Percentiles rank a stretch among this genome's conserved stretches.
Conservation (phyloP, 2,888 invertebrate species). For the Cheilosia grossa region DNA sequence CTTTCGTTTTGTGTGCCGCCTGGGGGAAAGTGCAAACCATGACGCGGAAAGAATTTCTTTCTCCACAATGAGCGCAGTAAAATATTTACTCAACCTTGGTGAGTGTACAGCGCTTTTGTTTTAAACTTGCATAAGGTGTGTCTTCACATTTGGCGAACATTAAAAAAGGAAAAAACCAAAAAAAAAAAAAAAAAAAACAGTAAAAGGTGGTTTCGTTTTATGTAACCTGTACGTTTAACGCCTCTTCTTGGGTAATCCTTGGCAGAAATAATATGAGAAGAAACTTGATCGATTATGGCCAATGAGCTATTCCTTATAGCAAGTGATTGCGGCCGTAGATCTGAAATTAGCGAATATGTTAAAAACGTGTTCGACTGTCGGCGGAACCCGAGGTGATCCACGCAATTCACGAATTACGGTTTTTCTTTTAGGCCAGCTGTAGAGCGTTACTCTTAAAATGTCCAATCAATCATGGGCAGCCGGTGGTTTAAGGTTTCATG, state of each 20-base stretch:
- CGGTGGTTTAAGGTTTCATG: neutral
- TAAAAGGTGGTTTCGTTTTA: conserved; percentile 43
- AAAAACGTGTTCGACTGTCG: conserved; percentile 20
- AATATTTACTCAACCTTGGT: conserved; percentile 23
- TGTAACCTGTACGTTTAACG: conserved; percentile 21
- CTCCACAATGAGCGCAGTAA: conserved; percentile 8
- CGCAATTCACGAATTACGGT: conserved; percentile 31
- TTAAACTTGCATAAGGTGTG: conserved; percentile 23
- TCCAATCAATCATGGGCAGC: neutral
- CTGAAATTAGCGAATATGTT: conserved; percentile 10
- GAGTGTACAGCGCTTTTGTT: neutral
- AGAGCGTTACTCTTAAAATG: too few species aligned
- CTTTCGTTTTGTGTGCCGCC: neutral
- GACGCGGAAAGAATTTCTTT: conserved; percentile 22
- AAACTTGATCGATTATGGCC: conserved; percentile 49
- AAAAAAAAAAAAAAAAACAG: conserved; percentile 7
- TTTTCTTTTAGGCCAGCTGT: too few species aligned
- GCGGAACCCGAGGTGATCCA: conserved; percentile 51
- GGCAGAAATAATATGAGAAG: neutral
- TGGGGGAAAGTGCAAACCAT: conserved; percentile 33
- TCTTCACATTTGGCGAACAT: neutral
- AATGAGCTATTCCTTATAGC: conserved; percentile 42
- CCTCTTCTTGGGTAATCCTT: conserved; percentile 32
- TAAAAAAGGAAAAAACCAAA: conserved; percentile 4
- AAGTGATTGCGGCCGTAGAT: conserved; percentile 32